phyloP scores from a whole-genome alignment of 2,888 invertebrate genomes.

The Amiota communis region DNA sequence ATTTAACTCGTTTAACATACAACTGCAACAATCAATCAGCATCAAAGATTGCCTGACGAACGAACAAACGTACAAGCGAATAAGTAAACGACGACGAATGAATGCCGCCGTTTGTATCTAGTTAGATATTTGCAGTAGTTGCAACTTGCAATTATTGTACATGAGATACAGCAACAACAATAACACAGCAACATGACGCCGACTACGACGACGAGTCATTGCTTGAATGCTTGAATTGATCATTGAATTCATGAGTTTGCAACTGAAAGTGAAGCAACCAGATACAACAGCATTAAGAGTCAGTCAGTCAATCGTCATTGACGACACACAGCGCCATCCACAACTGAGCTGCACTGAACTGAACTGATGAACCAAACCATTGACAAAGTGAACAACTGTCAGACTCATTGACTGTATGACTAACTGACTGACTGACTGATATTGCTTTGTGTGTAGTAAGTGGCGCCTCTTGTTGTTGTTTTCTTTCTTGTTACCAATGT shows the following conservation, averaged over 20 bases:
- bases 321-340: no score
- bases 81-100: slow-evolving; percentile 6
- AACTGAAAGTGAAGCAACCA: slow-evolving; percentile 22
- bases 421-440: not conserved
- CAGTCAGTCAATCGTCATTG: not conserved
- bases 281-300: slow-evolving; percentile 2
- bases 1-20: slow-evolving; percentile 43
- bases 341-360: no score
- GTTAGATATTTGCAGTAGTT: slow-evolving; percentile 12
- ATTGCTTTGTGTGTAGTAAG: not conserved
- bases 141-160: slow-evolving; percentile 5
- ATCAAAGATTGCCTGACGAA: slow-evolving; percentile 30
- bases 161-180: slow-evolving; percentile 8
- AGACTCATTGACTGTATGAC: not conserved
- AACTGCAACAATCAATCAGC: slow-evolving; percentile 46
- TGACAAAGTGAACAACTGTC: not conserved
- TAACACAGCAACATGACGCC: slow-evolving; percentile 1
- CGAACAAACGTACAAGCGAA: not conserved
- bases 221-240: slow-evolving; percentile 38
- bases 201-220: slow-evolving; percentile 8
- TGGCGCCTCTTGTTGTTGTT: slow-evolving; percentile 23
- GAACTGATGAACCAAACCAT: no score
- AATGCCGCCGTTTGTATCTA: not conserved
- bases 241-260: slow-evolving; percentile 37
- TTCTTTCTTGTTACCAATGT: not conserved